Evolutionary conservation across 2,888 invertebrate species (phyloP), one percentile per base, ranked within the genome.

Genomic region (Ichneumoninae sp.): DNA sequence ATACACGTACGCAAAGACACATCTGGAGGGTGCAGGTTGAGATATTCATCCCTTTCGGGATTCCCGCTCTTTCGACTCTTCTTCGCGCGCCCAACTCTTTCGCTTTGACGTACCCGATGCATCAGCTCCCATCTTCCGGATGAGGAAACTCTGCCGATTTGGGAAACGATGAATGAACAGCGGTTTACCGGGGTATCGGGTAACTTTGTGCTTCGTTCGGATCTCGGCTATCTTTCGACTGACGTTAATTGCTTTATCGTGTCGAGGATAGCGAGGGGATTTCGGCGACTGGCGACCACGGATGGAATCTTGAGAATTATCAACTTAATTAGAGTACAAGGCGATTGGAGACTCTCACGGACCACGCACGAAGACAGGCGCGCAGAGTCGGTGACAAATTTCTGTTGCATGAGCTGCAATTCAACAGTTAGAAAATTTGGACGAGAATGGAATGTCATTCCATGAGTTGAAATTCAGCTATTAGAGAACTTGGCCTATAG

Each of bases 31-130:
- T 10, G 47, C n/a, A 60, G 26, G 40, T 16, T 36, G 16, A 40
- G 66, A 74, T 69, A 60, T 79, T 79, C 78, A 79, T 57, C 78
- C 50, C 70, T 79, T 71, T 71, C 13, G 70, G 10, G n/a, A 70
- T 79, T 62, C 36, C 60, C 68, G 36, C 47, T 19, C 33, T 66
- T 57, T 74, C 70, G 60, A 33, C 57, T 66, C 60, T 57, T 44
- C 57, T 68, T 74, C 47, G 13, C 54, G 33, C 65, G 26, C 33
- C 7, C 33, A 8, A 54, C 71, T 66, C 74, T 80, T 72, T 66
- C 79, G 57, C 80, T 80, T 80, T 74, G 80, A 74, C 44, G 68
- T 30, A 33, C 62, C 52, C 52, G 71, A 65, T 52, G 72, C 66
- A 65, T 79, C 52, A n/a, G 68, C 60, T 60, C 66, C 60, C 60